phyloP scores from a whole-genome alignment of 92 coral and sea anemone genomes.

The Scolanthus callimorphus region DNA sequence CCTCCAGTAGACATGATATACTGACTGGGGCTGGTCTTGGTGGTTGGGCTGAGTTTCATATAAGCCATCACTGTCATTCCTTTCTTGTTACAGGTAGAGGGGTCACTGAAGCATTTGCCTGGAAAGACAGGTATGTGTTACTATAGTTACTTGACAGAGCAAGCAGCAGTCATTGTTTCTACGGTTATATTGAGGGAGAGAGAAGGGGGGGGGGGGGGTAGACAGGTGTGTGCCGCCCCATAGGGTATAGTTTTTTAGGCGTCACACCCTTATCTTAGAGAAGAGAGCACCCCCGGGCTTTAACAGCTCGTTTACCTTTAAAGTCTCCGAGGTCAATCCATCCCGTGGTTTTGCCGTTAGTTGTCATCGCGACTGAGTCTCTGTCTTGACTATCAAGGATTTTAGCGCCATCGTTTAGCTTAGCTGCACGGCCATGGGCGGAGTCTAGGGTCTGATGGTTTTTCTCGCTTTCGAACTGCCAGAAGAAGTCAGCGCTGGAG shows the following conservation, averaged over 20 bases:
- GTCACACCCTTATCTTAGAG: neutral
- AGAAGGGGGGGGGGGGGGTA: neutral
- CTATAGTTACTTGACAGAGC: neutral
- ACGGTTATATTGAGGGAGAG: no score
- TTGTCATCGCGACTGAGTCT: slow-evolving; percentile 58
- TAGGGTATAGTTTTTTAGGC: neutral
- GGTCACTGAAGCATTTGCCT: slow-evolving; percentile 89
- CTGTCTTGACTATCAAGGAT: slow-evolving; percentile 44
- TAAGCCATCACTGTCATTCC: slow-evolving; percentile 72
- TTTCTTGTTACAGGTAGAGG: slow-evolving; percentile 56
- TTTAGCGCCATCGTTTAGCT: slow-evolving; percentile 53
- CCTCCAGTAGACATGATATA: slow-evolving; percentile 86
- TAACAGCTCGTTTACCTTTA: slow-evolving; percentile 36
- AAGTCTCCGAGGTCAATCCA: slow-evolving; percentile 73
- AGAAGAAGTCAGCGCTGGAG: slow-evolving; percentile 38
- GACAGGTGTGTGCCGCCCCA: neutral
- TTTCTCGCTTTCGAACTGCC: slow-evolving; percentile 51
- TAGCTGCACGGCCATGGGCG: slow-evolving; percentile 38
- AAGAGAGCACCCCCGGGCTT: neutral
- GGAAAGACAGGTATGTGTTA: neutral
- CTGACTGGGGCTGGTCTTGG: slow-evolving; percentile 46
- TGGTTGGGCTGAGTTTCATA: slow-evolving; percentile 55
- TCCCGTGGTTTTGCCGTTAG: slow-evolving; percentile 34
- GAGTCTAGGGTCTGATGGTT: slow-evolving; percentile 47
- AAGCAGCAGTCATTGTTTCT: neutral